phyloP scores from a whole-genome alignment of 1,140 invertebrate species.

The Drosophila cardini region DNA sequence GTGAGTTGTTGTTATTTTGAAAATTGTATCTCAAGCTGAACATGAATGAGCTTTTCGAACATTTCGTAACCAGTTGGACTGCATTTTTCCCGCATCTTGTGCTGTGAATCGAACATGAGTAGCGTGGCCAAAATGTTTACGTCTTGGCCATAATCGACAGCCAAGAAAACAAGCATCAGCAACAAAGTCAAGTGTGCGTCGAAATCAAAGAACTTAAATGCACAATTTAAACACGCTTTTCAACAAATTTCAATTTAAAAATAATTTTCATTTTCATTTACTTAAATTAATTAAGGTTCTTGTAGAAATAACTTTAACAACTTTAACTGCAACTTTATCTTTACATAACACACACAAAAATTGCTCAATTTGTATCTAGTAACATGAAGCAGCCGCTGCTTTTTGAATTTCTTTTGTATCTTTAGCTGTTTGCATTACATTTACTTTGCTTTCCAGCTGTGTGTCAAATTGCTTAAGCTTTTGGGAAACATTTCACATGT shows the following conservation, averaged over 20 bases:
- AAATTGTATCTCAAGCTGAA: conserved; percentile 75
- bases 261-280: no score
- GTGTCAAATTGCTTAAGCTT: conserved; percentile 24
- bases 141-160: conserved; percentile 71
- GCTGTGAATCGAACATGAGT: conserved; percentile 68
- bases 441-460: conserved; percentile 35
- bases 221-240: conserved; percentile 22
- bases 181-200: conserved; percentile 63
- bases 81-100: conserved; percentile 65
- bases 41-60: conserved; percentile 81
- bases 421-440: conserved; percentile 14
- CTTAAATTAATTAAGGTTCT: conserved; percentile 17
- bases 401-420: conserved; percentile 10
- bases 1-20: conserved; percentile 57
- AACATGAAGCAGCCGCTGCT: background rate
- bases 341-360: conserved; percentile 28
- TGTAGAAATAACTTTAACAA: no score
- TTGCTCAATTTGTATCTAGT: conserved; percentile 14
- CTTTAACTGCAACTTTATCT: conserved; percentile 1
- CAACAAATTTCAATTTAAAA: conserved; percentile 30
- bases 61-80: conserved; percentile 82
- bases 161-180: conserved; percentile 21
- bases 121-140: conserved; percentile 78
- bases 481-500: background rate
- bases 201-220: conserved; percentile 30